phyloP scores from a whole-genome alignment of 2,113 vertebrate genomes.

The Circaetus gallicus region DNA sequence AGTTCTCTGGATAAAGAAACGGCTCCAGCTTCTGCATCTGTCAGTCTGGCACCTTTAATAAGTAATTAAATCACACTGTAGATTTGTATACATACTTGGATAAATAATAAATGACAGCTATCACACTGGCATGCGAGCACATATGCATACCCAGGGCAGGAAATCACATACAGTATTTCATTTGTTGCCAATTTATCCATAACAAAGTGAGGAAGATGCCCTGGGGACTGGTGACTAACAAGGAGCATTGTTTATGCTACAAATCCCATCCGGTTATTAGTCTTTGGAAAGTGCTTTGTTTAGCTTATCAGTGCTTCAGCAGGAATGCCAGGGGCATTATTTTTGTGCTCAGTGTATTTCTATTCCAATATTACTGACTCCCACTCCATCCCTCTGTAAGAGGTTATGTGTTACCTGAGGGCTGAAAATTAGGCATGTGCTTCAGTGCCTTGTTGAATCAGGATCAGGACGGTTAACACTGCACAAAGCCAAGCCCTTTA shows the following conservation, averaged over 20 bases:
- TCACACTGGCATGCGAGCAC: background rate
- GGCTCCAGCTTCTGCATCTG: conserved; percentile 21
- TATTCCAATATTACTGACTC: background rate
- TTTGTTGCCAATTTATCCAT: conserved; percentile 47
- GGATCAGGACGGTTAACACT: background rate
- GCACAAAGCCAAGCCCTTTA: background rate
- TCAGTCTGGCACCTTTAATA: conserved; percentile 46
- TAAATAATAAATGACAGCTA: conserved; percentile 51
- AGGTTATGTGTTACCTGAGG: conserved; percentile 25
- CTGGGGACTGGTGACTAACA: conserved; percentile 47
- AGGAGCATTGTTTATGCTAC: conserved; percentile 57
- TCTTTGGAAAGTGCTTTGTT: conserved; percentile 56
- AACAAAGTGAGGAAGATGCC: conserved; percentile 52
- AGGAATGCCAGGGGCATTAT: conserved; percentile 13
- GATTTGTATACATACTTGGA: background rate
- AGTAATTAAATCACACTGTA: conserved; percentile 29
- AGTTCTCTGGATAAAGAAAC: background rate
- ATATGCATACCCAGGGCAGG: background rate
- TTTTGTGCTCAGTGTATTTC: background rate
- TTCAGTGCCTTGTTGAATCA: background rate
- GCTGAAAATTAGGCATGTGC: background rate
- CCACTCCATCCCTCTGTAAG: background rate
- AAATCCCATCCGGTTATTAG: conserved; percentile 53
- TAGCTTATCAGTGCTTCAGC: conserved; percentile 37
- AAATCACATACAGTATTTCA: conserved; percentile 20